Percentiles rank a stretch among this genome's conserved stretches.
These are phyloP conservation scores for Furnarius figulus DNA, from an alignment of 2,113 vertebrate genomes.

Conservation along the genomic window DNA sequence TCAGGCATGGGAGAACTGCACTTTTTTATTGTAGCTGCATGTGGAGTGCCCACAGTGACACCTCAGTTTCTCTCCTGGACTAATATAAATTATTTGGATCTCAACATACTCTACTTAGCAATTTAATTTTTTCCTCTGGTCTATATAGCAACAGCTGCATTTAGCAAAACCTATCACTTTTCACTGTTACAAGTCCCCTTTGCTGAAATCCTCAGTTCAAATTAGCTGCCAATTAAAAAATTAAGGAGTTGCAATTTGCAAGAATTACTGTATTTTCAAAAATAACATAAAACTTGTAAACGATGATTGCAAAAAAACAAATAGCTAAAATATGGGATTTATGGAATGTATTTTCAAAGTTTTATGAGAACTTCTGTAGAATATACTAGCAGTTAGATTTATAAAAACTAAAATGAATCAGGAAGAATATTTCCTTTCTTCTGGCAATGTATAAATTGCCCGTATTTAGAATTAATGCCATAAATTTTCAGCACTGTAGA, in stretches of 20 bases:
- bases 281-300: neutral
- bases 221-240: neutral
- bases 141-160: neutral
- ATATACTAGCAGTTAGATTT: neutral
- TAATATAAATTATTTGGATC: neutral
- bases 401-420: constrained; percentile 2
- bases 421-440: neutral
- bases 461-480: constrained; percentile 21
- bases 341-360: neutral
- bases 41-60: neutral
- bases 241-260: neutral
- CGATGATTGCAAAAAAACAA: neutral
- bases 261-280: neutral
- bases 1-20: neutral
- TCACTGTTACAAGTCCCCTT: neutral
- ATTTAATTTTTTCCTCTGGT: neutral
- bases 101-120: neutral
- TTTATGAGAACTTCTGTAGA: neutral
- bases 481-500: constrained; percentile 20
- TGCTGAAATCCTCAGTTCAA: neutral
- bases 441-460: neutral
- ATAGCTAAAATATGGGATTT: neutral
- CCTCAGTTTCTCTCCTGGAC: neutral
- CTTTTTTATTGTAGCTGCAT: neutral
- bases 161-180: neutral